Evolutionary conservation across 1,140 invertebrate species (phyloP).

Genomic region (Orussus abietinus): DNA sequence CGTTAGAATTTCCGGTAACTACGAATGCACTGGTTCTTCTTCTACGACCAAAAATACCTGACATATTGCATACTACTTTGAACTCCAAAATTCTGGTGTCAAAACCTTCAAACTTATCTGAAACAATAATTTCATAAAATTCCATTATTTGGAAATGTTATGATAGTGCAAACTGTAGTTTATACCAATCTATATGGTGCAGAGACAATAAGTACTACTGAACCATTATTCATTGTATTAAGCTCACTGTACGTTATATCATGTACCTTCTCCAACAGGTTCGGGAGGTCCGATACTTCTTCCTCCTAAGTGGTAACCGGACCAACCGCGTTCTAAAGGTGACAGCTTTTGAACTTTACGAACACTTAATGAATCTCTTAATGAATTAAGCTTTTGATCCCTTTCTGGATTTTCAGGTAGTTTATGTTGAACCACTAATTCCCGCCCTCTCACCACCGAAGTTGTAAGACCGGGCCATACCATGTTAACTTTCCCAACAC

Average conservation of each 20-base stretch:
- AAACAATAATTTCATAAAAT: constrained; percentile 33
- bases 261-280: constrained; percentile 68
- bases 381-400: constrained; percentile 65
- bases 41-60: constrained; percentile 75
- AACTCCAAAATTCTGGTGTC: constrained; percentile 81
- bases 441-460: constrained; percentile 73
- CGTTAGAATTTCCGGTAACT: constrained; percentile 87
- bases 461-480: constrained; percentile 89
- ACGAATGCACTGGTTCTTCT: constrained; percentile 65
- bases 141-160: constrained; percentile 6
- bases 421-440: constrained; percentile 67
- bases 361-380: constrained; percentile 68
- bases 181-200: too few relatives aligned
- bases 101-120: constrained; percentile 84
- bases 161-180: too few relatives aligned
- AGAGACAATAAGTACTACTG: too few relatives aligned
- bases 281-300: constrained; percentile 84
- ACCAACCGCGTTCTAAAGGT: constrained; percentile 87
- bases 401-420: constrained; percentile 69
- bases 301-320: constrained; percentile 75
- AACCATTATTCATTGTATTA: constrained; percentile 1
- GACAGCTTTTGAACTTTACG: constrained; percentile 61
- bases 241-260: constrained; percentile 1
- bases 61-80: constrained; percentile 81
- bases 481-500: constrained; percentile 79